These are phyloP conservation scores for Eulemur mongoz DNA, from an alignment of 2,797 vertebrate genomes.

Conservation along the genomic window DNA sequence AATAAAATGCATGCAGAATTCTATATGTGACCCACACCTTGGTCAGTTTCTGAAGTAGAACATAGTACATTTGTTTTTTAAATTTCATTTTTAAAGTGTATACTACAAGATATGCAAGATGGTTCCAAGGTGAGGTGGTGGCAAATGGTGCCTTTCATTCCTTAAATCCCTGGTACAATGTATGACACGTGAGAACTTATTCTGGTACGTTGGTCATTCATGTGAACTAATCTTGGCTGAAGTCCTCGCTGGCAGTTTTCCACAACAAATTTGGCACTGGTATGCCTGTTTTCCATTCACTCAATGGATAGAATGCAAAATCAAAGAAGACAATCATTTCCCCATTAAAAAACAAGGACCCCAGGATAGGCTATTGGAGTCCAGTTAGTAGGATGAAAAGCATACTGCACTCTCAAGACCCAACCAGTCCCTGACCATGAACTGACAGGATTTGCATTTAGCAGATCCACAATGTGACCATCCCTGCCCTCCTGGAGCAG, in stretches of 20 bases:
- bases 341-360: conserved; percentile 17
- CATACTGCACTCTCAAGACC: conserved; percentile 28
- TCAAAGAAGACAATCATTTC: conserved; percentile 38
- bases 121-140: background rate
- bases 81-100: conserved; percentile 23
- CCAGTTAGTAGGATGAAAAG: background rate
- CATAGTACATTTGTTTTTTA: conserved; percentile 54
- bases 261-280: background rate
- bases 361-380: conserved; percentile 8
- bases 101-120: conserved; percentile 46
- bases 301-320: conserved; percentile 40
- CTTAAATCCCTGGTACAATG: conserved; percentile 20
- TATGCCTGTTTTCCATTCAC: conserved; percentile 20
- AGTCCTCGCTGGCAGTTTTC: conserved; percentile 44
- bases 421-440: conserved; percentile 27
- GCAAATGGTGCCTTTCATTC: conserved; percentile 56
- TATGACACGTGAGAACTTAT: conserved; percentile 39
- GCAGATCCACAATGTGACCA: background rate
- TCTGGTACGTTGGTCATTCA: background rate
- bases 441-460: background rate
- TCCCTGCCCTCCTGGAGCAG: conserved; percentile 18
- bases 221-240: conserved; percentile 33
- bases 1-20: conserved; percentile 68
- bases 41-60: conserved; percentile 71
- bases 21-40: conserved; percentile 34